Evolutionary conservation across 2,113 vertebrate species (phyloP), one percentile per base, ranked within the genome.

Genomic region (Cyanoramphus novaezelandiae): DNA sequence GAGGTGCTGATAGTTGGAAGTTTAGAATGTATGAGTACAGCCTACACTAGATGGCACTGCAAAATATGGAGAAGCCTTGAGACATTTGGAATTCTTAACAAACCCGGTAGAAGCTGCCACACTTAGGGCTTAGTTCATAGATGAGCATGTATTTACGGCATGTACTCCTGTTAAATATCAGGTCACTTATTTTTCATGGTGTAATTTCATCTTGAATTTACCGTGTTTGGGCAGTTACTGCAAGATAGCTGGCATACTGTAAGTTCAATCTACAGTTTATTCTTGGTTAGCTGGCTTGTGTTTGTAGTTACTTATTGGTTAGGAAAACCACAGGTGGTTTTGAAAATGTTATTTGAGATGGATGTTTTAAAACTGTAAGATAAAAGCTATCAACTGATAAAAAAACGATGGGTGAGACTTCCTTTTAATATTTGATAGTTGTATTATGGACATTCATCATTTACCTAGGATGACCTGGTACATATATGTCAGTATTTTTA

Each of bases 41-140:
- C 85, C 57, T 90, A 65, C 98, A 92, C 97, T 97, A 98, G 98
- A 95, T 98, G 98, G 98, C 98, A 97, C 87, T 97, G 80, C 96
- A 53, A 86, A 96, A 97, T 96, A 41, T 67, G 50, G 77, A 75
- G 96, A 96, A 91, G 59, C 18, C 27, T 49, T 52, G 62, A 70
- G 79, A 78, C 43, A 50, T 74, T 94, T 63, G 46, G 57, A 47
- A 70, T 87, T 86, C 60, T 68, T 78, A 46, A 37, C 14, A 23
- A 92, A 72, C 23, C 18, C 37, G 18, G 12, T 41, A 75, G 62
- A 78, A 88, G 33, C 52, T 92, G 39, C 60, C 43, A 25, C 43
- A 4, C 43, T 77, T 65, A 16, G 0, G 9, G 31, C 43, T 93
- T 28, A 21, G 33, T 84, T 88, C 28, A 18, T 41, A 72, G 63